Evolutionary conservation across 2,888 invertebrate genomes (phyloP), one percentile per base, ranked within the genome.

Genomic region (Amblyteles armatorius): DNA sequence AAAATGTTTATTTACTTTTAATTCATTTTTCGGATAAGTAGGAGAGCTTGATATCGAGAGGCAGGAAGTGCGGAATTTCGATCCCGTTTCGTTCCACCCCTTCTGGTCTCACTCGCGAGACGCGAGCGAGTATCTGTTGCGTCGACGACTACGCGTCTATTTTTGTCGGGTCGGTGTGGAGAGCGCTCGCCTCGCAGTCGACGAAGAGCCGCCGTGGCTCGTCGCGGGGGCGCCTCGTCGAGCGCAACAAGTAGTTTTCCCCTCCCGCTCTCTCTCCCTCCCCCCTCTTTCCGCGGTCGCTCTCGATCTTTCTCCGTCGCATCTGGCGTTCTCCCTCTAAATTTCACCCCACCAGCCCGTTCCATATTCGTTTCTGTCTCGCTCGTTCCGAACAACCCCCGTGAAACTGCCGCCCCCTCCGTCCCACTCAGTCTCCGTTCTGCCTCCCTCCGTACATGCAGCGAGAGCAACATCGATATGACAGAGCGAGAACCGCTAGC

Each of bases 171-270:
- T 76, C 44, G 68, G 76, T 76, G 60, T 73, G 48, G 74, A 71
- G 63, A 36, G 68, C 60, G 80, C 73, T 68, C 80, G 63, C 65
- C 65, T 77, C 76, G 79, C 71, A 77, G 69, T 82, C 79, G 72
- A 72, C 22, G 69, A 55, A 73, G 68, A 80, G 79, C 63, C 77
- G 79, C 68, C 68, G 78, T 74, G 69, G 63, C 79, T 76, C 78
- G 88, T 91, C 89, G 89, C 89, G 88, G 87, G 87, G 88, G 88
- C 90, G 88, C 88, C 88, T 86, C 67, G 86, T 86, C 87, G 86
- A 89, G 91, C 90, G 92, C 92, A 92, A 93, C 93, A 93, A 93
- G 93, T 92, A 91, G 93, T 92, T 91, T 88, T 80, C 88, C 89
- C 90, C 77, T 79, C 79, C 74, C 50, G 48, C 65, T 48, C 74